Evolutionary conservation across 2,888 invertebrate species (phyloP).

Genomic region (Lordiphosa fenestrarum): DNA sequence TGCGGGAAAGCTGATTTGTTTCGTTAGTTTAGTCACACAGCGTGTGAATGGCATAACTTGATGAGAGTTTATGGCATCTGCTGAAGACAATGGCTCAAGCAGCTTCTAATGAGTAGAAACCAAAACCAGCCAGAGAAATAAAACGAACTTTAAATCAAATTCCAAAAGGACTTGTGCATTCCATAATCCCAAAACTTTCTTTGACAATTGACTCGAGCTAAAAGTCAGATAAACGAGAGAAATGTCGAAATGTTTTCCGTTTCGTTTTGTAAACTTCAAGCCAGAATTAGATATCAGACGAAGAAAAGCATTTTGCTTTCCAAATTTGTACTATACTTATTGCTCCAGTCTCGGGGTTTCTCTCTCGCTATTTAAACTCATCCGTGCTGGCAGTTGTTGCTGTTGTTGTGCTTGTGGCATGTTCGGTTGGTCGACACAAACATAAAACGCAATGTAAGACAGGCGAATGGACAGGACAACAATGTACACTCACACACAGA

Average conservation of each 20-base stretch:
- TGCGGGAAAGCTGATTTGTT: conserved; percentile 44
- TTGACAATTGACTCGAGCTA: conserved; percentile 10
- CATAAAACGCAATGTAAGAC: conserved; percentile 50
- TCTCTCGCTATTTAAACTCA: neutral
- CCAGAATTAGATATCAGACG: conserved; percentile 36
- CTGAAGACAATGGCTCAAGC: conserved; percentile 20
- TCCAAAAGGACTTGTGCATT: neutral
- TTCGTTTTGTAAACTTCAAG: conserved; percentile 21
- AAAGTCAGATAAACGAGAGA: conserved; percentile 3
- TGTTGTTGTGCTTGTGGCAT: conserved; percentile 38
- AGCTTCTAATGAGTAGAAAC: neutral
- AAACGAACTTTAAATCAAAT: conserved; percentile 2
- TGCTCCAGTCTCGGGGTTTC: conserved; percentile 18
- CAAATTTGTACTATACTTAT: conserved; percentile 34
- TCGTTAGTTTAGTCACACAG: conserved; percentile 21
- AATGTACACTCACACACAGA: conserved; percentile 12
- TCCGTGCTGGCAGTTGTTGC: neutral
- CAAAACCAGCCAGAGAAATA: neutral
- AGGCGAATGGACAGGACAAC: conserved; percentile 46
- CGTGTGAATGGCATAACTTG: conserved; percentile 39
- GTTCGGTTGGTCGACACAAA: conserved; percentile 31
- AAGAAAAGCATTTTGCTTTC: conserved; percentile 30
- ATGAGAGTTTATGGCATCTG: conserved; percentile 35
- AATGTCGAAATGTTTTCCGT: conserved; percentile 6
- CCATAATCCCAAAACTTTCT: neutral